A percentile compares a stretch with the other conserved stretches of the same genome.
phyloP scores from a whole-genome alignment of 2,888 invertebrate genomes.

The Emesis furor region DNA sequence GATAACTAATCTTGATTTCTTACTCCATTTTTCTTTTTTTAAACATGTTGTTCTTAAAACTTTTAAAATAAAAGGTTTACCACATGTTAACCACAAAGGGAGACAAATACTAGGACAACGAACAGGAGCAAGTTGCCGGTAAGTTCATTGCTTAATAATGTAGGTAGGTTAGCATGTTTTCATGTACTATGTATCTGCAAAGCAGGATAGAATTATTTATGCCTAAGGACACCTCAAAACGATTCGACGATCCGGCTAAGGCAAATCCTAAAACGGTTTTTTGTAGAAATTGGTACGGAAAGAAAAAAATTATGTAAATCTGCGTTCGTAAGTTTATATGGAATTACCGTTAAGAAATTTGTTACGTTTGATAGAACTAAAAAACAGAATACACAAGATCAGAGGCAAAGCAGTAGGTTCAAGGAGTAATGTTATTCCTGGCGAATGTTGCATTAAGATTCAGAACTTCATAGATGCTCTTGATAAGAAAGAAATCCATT shows the following conservation, averaged over 20 bases:
- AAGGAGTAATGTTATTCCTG: constrained; percentile 34
- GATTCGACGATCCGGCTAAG: background rate
- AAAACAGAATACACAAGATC: background rate
- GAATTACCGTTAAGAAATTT: background rate
- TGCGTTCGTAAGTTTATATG: background rate
- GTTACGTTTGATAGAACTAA: background rate
- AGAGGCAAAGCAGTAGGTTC: background rate
- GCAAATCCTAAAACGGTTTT: background rate
- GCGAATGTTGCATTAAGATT: constrained; percentile 33
- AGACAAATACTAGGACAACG: constrained; percentile 15
- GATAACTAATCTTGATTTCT: background rate
- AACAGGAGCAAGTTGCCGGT: constrained; percentile 24
- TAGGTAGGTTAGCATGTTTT: background rate
- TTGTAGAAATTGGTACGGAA: background rate
- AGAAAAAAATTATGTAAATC: background rate
- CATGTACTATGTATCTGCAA: background rate
- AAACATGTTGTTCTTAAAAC: background rate
- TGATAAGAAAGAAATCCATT: constrained; percentile 35
- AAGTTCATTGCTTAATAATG: constrained; percentile 19
- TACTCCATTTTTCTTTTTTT: background rate
- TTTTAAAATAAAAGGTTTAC: constrained; percentile 26
- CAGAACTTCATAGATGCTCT: constrained; percentile 24
- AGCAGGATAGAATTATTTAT: constrained; percentile 5
- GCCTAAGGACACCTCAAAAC: background rate
- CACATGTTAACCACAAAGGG: constrained; percentile 26